Conservation (phyloP, 2,888 invertebrate species). For the Drosophila pegasa region DNA sequence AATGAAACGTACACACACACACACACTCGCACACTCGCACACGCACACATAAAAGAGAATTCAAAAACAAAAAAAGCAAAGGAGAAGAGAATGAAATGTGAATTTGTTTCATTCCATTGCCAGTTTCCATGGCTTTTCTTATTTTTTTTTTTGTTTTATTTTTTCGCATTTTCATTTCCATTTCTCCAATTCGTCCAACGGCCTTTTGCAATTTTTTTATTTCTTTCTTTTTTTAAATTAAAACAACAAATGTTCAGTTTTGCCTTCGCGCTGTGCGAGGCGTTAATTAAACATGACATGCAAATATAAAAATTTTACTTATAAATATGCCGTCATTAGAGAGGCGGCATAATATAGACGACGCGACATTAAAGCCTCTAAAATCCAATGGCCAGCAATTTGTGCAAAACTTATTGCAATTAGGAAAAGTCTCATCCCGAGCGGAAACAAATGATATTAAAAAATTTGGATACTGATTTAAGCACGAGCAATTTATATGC, state of each 20-base stretch:
- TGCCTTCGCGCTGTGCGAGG: slow-evolving; percentile 53
- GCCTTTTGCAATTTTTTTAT: slow-evolving; percentile 54
- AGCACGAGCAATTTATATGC: background rate
- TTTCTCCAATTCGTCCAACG: slow-evolving; percentile 53
- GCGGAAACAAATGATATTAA: background rate
- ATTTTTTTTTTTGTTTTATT: slow-evolving; percentile 17
- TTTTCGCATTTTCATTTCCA: slow-evolving; percentile 33
- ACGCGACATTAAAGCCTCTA: slow-evolving; percentile 20
- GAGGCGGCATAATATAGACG: slow-evolving; percentile 26
- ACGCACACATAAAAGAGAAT: slow-evolving; percentile 19
- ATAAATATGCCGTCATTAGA: slow-evolving; percentile 61
- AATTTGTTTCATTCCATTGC: slow-evolving; percentile 77
- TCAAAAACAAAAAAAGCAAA: slow-evolving; percentile 30
- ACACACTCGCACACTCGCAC: slow-evolving; percentile 8
- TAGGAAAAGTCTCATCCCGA: background rate
- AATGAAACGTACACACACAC: slow-evolving; percentile 53
- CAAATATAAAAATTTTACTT: slow-evolving; percentile 74
- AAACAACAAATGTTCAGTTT: slow-evolving; percentile 27
- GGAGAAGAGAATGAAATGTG: slow-evolving; percentile 59
- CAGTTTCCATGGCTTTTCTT: slow-evolving; percentile 64
- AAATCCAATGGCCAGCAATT: slow-evolving; percentile 30
- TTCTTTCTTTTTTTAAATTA: slow-evolving; percentile 33
- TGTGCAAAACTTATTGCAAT: slow-evolving; percentile 18
- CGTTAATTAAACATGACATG: slow-evolving; percentile 80
- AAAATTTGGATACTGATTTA: background rate